A percentile compares a stretch with the other conserved stretches of the same genome.
phyloP scores from a whole-genome alignment of 2,888 invertebrate genomes.

The Fragum whitleyi region DNA sequence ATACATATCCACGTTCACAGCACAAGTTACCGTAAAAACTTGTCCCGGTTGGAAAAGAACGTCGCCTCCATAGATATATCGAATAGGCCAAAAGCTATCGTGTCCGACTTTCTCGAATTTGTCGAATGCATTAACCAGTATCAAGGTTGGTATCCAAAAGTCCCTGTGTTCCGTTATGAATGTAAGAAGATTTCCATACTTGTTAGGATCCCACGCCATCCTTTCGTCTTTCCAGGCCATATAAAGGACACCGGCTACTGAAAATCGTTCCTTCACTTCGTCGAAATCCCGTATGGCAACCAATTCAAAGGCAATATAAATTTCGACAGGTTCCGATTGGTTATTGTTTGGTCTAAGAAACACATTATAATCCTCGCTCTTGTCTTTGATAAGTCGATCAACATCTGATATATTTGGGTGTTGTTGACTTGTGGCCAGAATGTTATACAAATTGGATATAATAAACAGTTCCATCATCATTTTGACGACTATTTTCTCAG shows the following conservation, averaged over 20 bases:
- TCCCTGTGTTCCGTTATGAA: slow-evolving; percentile 16
- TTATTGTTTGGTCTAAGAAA: not conserved
- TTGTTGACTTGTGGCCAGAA: not conserved
- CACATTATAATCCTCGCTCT: not conserved
- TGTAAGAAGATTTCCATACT: slow-evolving; percentile 28
- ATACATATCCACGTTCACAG: slow-evolving; percentile 33
- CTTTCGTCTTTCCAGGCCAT: slow-evolving; percentile 42
- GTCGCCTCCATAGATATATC: slow-evolving; percentile 1
- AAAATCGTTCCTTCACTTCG: slow-evolving; percentile 37
- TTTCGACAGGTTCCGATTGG: slow-evolving; percentile 1
- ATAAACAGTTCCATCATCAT: not conserved
- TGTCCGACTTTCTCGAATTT: not conserved
- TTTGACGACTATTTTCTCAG: no score
- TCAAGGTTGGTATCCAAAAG: slow-evolving; percentile 43
- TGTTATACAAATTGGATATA: not conserved
- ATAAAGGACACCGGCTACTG: not conserved
- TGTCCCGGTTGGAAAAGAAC: slow-evolving; percentile 29
- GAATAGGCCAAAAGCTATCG: slow-evolving; percentile 4
- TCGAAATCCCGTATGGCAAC: slow-evolving; percentile 45
- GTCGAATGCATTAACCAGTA: slow-evolving; percentile 31
- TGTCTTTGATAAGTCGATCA: not conserved
- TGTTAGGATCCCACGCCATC: slow-evolving; percentile 34
- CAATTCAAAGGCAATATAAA: slow-evolving; percentile 8
- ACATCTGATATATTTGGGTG: slow-evolving; percentile 3
- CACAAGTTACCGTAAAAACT: slow-evolving; percentile 36